Base-by-base conservation (phyloP, 2,113 vertebrate genomes). In the Onychorhynchus coronatus region DNA sequence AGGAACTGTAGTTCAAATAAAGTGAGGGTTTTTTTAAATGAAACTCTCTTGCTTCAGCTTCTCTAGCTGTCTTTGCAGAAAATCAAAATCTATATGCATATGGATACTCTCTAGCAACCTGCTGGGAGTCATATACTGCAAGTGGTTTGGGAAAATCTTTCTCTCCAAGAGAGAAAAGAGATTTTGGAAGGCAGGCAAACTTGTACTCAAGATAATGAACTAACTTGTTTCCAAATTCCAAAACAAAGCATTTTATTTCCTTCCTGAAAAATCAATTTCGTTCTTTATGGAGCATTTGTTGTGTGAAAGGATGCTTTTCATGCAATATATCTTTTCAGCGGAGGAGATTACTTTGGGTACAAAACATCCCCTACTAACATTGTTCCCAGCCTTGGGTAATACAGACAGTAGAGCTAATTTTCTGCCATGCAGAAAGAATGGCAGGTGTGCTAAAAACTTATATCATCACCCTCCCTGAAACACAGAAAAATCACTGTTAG, bases 401-500 rank as follows among this genome's bases (percentile, higher is more conserved):
- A 95, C 1, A 95, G 74, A 92, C 56, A 94, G 90, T 21, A 53
- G 68, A 97, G 85, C 68, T 97, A 92, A 97, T 98, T 97, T 97
- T 98, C 92, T 95, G 82, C 93, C 91, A 94, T 74, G 94, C 89
- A 96, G 92, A 75, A 95, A 97, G 70, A 97, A 96, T 19, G 24
- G 78, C 56, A 97, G 91, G 82, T 86, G 96, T 93, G 89, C 97
- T 95, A 97, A 97, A 96, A 97, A 97, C 75, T 97, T 96, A 22
- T 95, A 96, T 94, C 89, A 98, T 96, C 94, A 97, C 63, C 86
- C 75, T 59, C 56, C 94, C 71, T 91, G 93, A 97, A 98, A 97
- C 85, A 96, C 83, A 93, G 87, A 95, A 97, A 97, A 97, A 96
- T 94, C 95, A 92, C 94, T 91, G 96, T 95, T 96, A 97, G 95